Conservation (phyloP, 2,888 invertebrate genomes). For the Aelia acuminata region DNA sequence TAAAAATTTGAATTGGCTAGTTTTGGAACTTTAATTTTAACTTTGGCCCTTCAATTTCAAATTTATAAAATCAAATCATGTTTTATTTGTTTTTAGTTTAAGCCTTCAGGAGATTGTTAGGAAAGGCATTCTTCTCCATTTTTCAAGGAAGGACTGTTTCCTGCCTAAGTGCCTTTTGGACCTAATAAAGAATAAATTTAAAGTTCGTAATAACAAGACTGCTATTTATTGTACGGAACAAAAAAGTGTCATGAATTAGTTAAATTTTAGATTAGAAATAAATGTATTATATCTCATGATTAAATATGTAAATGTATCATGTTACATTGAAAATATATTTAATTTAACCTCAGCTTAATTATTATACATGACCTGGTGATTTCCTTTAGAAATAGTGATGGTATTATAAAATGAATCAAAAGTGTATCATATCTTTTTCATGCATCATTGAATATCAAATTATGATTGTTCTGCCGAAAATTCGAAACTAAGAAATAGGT, state of each 20-base stretch:
- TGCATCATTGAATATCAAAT: no score
- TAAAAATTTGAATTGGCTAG: no score
- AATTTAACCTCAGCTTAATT: not conserved
- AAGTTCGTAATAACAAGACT: constrained; percentile 15
- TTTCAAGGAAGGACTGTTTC: not conserved
- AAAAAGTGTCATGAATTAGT: not conserved
- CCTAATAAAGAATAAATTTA: not conserved
- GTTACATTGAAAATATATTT: constrained; percentile 7
- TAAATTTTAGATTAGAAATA: not conserved
- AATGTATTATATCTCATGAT: not conserved
- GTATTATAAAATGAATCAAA: no score
- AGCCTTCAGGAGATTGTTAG: constrained; percentile 34
- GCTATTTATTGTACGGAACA: not conserved
- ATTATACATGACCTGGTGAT: no score
- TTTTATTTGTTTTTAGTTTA: not conserved
- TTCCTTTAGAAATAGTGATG: not conserved
- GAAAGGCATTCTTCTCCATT: not conserved
- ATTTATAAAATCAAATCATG: not conserved
- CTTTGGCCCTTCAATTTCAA: not conserved
- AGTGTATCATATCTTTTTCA: no score
- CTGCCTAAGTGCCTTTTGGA: constrained; percentile 52
- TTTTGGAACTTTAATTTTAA: no score
- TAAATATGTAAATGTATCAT: not conserved
- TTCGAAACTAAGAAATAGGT: no score
- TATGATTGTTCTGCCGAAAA: no score